phyloP scores from a whole-genome alignment of 2,113 vertebrate genomes.

The Nesogale talazaci region DNA sequence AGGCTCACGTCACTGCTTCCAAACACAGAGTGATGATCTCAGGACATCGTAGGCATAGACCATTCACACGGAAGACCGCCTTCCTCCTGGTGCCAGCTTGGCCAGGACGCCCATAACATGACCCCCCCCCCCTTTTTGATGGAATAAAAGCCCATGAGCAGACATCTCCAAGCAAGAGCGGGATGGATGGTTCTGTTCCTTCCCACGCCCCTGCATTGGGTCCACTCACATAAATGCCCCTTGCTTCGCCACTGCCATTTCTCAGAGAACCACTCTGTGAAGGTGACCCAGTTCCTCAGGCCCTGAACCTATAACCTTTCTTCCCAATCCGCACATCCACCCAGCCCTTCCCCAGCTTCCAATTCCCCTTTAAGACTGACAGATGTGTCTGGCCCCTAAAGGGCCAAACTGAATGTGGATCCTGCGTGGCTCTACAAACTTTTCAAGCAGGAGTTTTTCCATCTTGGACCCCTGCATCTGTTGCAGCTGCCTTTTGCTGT shows the following conservation, averaged over 20 bases:
- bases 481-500: background rate
- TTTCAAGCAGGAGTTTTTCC: background rate
- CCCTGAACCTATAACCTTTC: background rate
- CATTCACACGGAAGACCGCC: background rate
- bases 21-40: background rate
- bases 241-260: background rate
- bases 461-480: conserved; percentile 19
- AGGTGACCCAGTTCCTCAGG: background rate
- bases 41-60: background rate
- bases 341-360: background rate
- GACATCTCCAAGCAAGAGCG: background rate
- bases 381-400: background rate
- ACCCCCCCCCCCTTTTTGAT: background rate
- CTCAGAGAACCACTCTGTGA: background rate
- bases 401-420: background rate
- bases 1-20: background rate
- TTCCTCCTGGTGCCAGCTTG: background rate
- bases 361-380: background rate
- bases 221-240: background rate
- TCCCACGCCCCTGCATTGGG: no score
- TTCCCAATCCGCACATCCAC: background rate
- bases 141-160: background rate
- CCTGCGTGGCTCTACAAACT: background rate
- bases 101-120: background rate
- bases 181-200: background rate